Base-by-base conservation (phyloP, 2,888 invertebrate genomes). In the Monoplex corrugatus region DNA sequence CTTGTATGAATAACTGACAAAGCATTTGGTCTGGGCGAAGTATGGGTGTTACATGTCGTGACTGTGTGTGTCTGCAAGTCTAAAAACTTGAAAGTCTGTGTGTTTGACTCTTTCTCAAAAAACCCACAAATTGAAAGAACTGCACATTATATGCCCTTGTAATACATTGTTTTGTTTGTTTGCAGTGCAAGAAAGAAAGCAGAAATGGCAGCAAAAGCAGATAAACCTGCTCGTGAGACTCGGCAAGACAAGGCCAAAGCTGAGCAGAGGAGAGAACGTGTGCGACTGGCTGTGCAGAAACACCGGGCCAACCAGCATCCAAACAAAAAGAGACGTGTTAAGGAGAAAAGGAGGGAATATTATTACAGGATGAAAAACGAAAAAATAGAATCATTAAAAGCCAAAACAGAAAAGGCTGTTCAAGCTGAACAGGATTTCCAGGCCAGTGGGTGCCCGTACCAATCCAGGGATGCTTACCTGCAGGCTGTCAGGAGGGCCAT, bases 301-400 rank as follows among this genome's bases (percentile, higher is more conserved):
- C 43, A 80, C 28, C 1, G 80, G 32, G 43, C 80, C 16, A 80
- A 43, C 43, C 19, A 23, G 80, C 40, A 40, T 43, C 23, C 80
- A 23, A 40, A 80, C 40, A 80, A 80, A 43, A 40, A 43, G 8
- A 80, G 43, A 80, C 80, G 80, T 43, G 80, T 80, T 23, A 43
- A 8, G 40, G 80, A 80, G 80, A 13, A 80, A 80, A 2, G 43
- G 3, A 80, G 16, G 13, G 43, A 40, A 0, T 43, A 43, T 43
- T 43, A 43, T 43, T 43, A 80, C 3, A 43, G 28, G 43, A 80
- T 40, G 40, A 80, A 80, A 28, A 6, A 19, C 38, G 40, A 80
- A 43, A 80, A 43, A 43, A 2, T 23, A 3, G 28, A 23, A 43
- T 23, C 1, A 8, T 43, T 80, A 8, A 13, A 23, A 23, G 57